These are phyloP conservation scores for Dendrolimus houi DNA, from an alignment of 2,888 invertebrate genomes.

Conservation along the genomic window DNA sequence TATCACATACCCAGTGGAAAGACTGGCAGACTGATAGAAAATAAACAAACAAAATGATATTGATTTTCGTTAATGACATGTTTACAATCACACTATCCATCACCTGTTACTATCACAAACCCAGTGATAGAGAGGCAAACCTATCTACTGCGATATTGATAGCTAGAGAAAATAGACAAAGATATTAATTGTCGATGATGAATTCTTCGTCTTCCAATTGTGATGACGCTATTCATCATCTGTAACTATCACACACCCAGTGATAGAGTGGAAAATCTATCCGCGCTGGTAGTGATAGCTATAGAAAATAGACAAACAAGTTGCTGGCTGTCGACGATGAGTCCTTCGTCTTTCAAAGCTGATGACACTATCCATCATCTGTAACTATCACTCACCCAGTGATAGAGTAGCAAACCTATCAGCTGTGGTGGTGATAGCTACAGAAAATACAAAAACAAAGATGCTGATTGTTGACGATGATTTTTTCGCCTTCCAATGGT, in stretches of 20 bases:
- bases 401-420: constrained; percentile 11
- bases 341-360: too few relatives aligned
- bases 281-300: constrained; percentile 11
- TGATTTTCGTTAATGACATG: neutral
- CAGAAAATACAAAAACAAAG: neutral
- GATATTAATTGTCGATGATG: too few relatives aligned
- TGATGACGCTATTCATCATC: too few relatives aligned
- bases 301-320: neutral
- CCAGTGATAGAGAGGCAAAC: constrained; percentile 13
- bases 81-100: constrained; percentile 3
- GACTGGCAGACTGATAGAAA: neutral
- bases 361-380: neutral
- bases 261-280: constrained; percentile 14
- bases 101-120: constrained; percentile 7
- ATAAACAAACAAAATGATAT: neutral
- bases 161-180: too few relatives aligned
- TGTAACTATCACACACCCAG: constrained; percentile 12
- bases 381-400: constrained; percentile 10
- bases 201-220: too few relatives aligned
- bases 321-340: too few relatives aligned
- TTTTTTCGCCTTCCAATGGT: too few relatives aligned
- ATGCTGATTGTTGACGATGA: neutral
- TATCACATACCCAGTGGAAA: constrained; percentile 9
- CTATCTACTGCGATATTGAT: constrained; percentile 8
- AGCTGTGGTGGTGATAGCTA: constrained; percentile 10